These are phyloP conservation scores for Bufotes viridis DNA, from an alignment of 2,797 vertebrate species.

Conservation along the genomic window DNA sequence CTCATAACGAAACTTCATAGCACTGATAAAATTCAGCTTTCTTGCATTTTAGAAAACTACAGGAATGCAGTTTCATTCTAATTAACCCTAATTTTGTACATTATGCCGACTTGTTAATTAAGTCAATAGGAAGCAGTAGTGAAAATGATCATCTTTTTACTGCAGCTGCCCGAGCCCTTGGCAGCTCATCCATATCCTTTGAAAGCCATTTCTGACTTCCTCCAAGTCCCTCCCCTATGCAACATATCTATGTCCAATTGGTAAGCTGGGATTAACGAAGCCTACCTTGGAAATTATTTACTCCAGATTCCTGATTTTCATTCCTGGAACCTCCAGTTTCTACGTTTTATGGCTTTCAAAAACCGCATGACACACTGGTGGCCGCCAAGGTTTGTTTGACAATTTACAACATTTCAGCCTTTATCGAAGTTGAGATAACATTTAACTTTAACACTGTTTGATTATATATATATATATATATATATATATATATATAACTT, in stretches of 20 bases:
- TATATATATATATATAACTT: background rate
- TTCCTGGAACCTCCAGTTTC: constrained; percentile 11
- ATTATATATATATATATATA: background rate
- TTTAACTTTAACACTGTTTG: background rate
- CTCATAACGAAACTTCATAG: background rate
- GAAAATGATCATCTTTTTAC: background rate
- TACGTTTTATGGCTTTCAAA: background rate
- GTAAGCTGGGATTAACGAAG: constrained; percentile 6
- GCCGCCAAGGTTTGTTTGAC: background rate
- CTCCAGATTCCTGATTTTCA: background rate
- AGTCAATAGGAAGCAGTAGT: background rate
- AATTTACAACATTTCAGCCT: background rate
- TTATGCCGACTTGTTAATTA: background rate
- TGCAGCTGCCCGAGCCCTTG: constrained; percentile 6
- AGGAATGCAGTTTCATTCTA: background rate
- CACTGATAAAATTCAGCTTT: background rate
- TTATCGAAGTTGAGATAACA: background rate
- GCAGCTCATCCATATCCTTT: constrained; percentile 22
- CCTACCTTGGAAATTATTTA: constrained; percentile 35
- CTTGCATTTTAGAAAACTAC: background rate
- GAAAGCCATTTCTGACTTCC: constrained; percentile 14
- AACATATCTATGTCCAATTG: constrained; percentile 51
- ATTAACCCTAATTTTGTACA: background rate
- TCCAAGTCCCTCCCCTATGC: constrained; percentile 53
- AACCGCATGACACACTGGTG: background rate